Evolutionary conservation across 2,888 invertebrate genomes (phyloP), one percentile per base, ranked within the genome.

Genomic region (Papilio elwesi): DNA sequence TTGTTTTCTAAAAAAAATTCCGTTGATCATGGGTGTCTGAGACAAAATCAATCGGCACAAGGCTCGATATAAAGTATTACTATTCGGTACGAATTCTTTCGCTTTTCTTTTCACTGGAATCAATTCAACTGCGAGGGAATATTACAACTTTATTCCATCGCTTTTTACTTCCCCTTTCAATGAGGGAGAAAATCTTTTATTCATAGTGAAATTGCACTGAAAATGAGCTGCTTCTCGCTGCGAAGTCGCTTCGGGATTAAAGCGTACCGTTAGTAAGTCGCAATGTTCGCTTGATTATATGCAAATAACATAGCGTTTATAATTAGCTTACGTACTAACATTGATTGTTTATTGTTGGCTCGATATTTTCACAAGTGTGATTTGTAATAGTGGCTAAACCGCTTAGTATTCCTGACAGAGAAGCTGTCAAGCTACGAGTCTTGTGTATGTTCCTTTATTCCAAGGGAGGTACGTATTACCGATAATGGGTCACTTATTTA

Each of bases 61-160:
- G 49, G 47, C 26, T 65, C 49, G 15, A 48, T 48, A 8, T 49
- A 47, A 59, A 68, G 53, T 57, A 55, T 67, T 16, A 68, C 51
- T 65, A 65, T 69, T 62, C n/a, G 62, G 38, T 51, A 62, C 12
- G 69, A 52, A 51, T 62, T 43, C 51, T 64, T 59, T 69, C 65
- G 51, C 36, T 26, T n/a, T 55, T 36, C 57, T 13, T 68, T 68
- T 57, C 47, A 68, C 63, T 59, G 47, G 71, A 75, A 65, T 74
- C 74, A 74, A 75, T 76, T 76, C 74, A 68, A 74, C 69, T 74
- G 59, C 53, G 74, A 74, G 72, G 26, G 68, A 74, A 76, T 77
- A 76, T 75, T 63, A 74, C 63, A 62, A 74, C 71, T 73, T 75
- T 77, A 74, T 73, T 69, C 59, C 63, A 74, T 74, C 65, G 76